Evolutionary conservation across 1,140 invertebrate species (phyloP).

Genomic region (Gryllus bimaculatus): DNA sequence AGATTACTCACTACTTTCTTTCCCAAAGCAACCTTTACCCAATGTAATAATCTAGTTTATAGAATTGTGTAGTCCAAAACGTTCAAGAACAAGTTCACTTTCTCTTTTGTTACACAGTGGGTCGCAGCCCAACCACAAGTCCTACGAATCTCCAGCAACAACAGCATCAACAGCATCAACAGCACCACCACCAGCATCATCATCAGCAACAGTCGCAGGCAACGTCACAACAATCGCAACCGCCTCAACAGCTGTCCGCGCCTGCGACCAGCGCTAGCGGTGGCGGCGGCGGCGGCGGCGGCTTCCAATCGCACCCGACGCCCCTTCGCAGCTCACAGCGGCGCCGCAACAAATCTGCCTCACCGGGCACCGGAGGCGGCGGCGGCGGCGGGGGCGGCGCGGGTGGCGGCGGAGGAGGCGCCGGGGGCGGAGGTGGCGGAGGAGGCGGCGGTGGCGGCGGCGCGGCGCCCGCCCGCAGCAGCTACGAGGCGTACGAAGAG

Average conservation of each 20-base stretch:
- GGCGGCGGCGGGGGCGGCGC: slow-evolving; percentile 32
- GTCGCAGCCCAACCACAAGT: slow-evolving; percentile 6
- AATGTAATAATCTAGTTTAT: background rate
- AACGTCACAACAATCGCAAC: background rate
- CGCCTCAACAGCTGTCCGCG: background rate
- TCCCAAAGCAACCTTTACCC: background rate
- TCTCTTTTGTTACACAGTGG: background rate
- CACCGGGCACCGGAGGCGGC: background rate
- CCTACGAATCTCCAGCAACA: slow-evolving; percentile 12
- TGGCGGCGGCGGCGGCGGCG: too few relatives aligned
- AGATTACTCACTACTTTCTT: background rate
- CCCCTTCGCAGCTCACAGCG: slow-evolving; percentile 45
- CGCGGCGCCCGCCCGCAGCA: slow-evolving; percentile 45
- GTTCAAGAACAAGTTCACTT: background rate
- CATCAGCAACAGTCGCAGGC: slow-evolving; percentile 27
- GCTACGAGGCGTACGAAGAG: slow-evolving; percentile 79
- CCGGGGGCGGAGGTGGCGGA: too few relatives aligned
- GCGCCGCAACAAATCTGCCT: slow-evolving; percentile 63
- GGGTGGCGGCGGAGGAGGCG: background rate
- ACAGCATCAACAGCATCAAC: slow-evolving; percentile 8
- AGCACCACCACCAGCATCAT: slow-evolving; percentile 27
- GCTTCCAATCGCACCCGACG: background rate
- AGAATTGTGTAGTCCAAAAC: background rate
- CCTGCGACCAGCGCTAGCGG: background rate
- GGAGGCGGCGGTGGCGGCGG: slow-evolving; percentile 32